Percentiles rank a stretch among this genome's conserved stretches.
phyloP scores from a whole-genome alignment of 2,113 vertebrate genomes.

The Chiloscyllium plagiosum region DNA sequence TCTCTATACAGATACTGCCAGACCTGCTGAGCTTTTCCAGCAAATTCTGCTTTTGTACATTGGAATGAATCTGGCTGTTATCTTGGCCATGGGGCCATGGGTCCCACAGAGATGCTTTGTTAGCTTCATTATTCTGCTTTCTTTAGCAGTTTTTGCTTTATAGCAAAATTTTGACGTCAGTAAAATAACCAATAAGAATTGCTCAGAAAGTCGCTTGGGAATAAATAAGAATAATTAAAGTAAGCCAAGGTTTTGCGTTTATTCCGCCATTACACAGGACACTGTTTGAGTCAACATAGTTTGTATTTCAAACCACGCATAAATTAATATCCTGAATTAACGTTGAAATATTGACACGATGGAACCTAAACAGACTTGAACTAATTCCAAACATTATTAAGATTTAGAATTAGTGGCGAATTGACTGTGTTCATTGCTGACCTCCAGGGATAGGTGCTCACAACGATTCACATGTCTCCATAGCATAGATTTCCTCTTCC shows the following conservation, averaged over 20 bases:
- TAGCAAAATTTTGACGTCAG: not conserved
- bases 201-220: not conserved
- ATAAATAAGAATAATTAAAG: not conserved
- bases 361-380: not conserved
- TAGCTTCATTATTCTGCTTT: not conserved
- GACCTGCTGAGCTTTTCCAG: too few relatives aligned
- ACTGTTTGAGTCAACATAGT: not conserved
- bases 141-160: not conserved
- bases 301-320: not conserved
- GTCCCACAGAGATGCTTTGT: not conserved
- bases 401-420: not conserved
- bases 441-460: not conserved
- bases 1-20: too few relatives aligned
- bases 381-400: not conserved
- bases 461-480: not conserved
- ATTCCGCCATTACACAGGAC: not conserved
- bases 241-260: not conserved
- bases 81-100: not conserved
- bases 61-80: not conserved
- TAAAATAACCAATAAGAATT: not conserved
- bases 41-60: not conserved
- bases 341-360: not conserved
- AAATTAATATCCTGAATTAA: not conserved
- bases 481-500: not conserved
- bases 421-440: not conserved